Evolutionary conservation across 1,140 invertebrate genomes (phyloP).

Genomic region (Apis cerana): DNA sequence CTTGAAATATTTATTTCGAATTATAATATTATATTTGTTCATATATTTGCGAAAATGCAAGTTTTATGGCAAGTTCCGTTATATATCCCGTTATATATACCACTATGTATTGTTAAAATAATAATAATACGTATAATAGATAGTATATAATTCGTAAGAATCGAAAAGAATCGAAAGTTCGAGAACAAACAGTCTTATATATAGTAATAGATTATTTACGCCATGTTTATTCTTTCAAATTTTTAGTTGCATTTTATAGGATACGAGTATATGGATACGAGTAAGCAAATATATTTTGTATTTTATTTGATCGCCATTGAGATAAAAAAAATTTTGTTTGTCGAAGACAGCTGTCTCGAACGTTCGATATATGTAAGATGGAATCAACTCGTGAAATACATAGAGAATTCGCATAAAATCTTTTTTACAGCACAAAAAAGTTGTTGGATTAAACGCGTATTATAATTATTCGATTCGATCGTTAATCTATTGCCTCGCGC

Average conservation of each 20-base stretch:
- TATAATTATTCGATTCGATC: not conserved
- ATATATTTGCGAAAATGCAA: no score
- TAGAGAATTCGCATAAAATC: no score
- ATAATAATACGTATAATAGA: no score
- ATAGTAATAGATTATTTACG: not conserved
- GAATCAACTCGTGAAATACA: not conserved
- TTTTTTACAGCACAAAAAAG: no score
- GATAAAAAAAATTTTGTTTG: not conserved
- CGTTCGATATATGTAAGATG: not conserved
- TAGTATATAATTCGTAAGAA: not conserved
- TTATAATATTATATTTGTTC: no score
- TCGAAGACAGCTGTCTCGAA: not conserved
- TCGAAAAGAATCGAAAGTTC: not conserved
- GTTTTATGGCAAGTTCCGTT: no score
- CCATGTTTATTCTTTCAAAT: not conserved
- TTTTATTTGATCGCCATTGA: not conserved
- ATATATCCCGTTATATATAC: no score
- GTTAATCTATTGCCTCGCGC: slow-evolving; percentile 16
- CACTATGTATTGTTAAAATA: no score
- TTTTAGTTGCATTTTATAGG: not conserved
- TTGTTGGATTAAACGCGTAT: no score
- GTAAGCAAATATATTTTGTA: not conserved
- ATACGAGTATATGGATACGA: not conserved
- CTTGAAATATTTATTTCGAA: no score
- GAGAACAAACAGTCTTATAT: not conserved